Conservation (phyloP, 2,113 vertebrate species). For the Trochalopteron elliotii region DNA sequence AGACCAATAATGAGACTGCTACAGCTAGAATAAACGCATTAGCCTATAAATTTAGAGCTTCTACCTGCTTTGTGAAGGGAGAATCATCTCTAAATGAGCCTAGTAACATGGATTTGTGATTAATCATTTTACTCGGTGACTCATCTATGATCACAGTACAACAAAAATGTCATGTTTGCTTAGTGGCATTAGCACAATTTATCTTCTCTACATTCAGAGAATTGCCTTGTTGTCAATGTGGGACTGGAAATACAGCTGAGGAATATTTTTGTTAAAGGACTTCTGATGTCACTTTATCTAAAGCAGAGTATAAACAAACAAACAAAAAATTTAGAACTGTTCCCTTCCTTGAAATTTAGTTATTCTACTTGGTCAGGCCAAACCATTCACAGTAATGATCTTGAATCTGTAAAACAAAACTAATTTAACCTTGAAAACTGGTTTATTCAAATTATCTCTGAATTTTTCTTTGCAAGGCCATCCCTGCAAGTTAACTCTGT, state of each 20-base stretch:
- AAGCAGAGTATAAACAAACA: background rate
- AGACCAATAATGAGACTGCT: constrained; percentile 66
- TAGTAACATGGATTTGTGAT: constrained; percentile 79
- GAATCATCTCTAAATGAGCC: constrained; percentile 75
- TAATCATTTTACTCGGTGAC: constrained; percentile 79
- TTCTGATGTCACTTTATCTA: background rate
- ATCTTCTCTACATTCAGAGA: constrained; percentile 68
- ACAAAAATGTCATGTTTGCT: constrained; percentile 76
- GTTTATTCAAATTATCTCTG: background rate
- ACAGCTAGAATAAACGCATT: constrained; percentile 78
- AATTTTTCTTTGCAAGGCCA: background rate
- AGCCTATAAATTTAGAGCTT: constrained; percentile 74
- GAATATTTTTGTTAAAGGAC: constrained; percentile 19
- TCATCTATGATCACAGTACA: constrained; percentile 74
- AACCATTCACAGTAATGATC: background rate
- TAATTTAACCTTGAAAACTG: background rate
- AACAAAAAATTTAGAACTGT: background rate
- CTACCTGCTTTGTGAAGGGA: constrained; percentile 65
- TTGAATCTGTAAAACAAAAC: background rate
- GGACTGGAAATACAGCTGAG: constrained; percentile 36
- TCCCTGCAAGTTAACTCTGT: background rate
- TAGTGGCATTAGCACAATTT: constrained; percentile 74
- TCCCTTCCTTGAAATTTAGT: background rate
- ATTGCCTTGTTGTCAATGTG: constrained; percentile 72
- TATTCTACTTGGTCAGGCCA: background rate